Conservation (phyloP, 2,888 invertebrate genomes). For the Cephus pygmeus region DNA sequence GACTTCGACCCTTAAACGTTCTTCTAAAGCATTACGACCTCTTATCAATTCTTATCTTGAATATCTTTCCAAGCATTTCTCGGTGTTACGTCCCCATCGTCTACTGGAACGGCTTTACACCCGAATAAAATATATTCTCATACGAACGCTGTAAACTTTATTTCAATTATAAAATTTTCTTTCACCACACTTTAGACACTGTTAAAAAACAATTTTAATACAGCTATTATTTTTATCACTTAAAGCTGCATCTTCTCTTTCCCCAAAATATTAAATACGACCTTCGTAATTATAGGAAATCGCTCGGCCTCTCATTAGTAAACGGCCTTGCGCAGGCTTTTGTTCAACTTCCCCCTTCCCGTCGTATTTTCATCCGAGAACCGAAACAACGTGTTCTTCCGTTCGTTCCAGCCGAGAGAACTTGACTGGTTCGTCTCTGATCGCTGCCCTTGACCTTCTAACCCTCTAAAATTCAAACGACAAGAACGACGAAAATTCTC, state of each 20-base stretch:
- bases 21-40: neutral
- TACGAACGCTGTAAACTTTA: too few species aligned
- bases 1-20: neutral
- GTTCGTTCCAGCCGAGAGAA: neutral
- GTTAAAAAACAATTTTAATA: too few species aligned
- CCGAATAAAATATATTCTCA: neutral
- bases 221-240: too few species aligned
- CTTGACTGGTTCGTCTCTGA: neutral
- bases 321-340: neutral
- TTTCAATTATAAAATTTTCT: neutral
- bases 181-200: too few species aligned
- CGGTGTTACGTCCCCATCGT: neutral
- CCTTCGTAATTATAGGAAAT: neutral
- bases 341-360: neutral
- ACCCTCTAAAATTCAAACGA: neutral
- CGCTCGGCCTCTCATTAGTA: neutral
- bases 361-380: neutral
- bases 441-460: neutral
- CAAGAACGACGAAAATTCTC: neutral
- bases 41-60: neutral
- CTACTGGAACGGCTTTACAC: accelerated
- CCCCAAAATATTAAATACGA: neutral
- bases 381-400: neutral
- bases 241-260: neutral
- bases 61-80: neutral